Evolutionary conservation across 2,113 vertebrate genomes (phyloP).

Genomic region (Oreochromis spilurus): DNA sequence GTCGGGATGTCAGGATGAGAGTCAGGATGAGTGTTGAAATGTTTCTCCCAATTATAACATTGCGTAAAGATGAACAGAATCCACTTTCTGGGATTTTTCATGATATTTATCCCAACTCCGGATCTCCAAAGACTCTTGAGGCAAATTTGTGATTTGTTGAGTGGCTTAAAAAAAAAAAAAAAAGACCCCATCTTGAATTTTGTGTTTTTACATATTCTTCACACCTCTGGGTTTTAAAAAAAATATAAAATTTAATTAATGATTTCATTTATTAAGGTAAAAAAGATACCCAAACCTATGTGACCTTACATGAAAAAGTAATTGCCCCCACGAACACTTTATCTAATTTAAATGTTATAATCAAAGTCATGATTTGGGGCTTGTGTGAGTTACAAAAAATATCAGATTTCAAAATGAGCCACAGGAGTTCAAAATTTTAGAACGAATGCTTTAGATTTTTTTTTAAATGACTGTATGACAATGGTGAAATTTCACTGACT

Average conservation of each 20-base stretch:
- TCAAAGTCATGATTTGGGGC: background rate
- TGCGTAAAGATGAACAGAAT: background rate
- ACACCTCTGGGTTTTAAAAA: background rate
- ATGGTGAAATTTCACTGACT: background rate
- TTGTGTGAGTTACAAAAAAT: background rate
- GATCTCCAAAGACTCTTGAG: background rate
- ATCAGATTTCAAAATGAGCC: background rate
- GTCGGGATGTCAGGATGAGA: background rate
- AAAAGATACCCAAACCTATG: background rate
- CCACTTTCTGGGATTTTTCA: background rate
- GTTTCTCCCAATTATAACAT: background rate
- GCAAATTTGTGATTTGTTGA: background rate
- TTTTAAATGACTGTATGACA: background rate
- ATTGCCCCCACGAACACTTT: background rate
- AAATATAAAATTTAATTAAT: accelerated
- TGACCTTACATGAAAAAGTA: background rate
- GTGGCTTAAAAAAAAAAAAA: background rate
- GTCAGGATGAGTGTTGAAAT: background rate
- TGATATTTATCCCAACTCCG: background rate
- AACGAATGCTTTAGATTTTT: background rate
- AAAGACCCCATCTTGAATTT: background rate
- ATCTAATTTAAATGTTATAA: background rate
- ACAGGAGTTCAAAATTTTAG: background rate
- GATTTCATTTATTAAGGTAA: background rate
- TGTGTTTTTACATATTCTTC: background rate